Base-by-base conservation (phyloP, 2,113 vertebrate genomes). In the Pimephales promelas region DNA sequence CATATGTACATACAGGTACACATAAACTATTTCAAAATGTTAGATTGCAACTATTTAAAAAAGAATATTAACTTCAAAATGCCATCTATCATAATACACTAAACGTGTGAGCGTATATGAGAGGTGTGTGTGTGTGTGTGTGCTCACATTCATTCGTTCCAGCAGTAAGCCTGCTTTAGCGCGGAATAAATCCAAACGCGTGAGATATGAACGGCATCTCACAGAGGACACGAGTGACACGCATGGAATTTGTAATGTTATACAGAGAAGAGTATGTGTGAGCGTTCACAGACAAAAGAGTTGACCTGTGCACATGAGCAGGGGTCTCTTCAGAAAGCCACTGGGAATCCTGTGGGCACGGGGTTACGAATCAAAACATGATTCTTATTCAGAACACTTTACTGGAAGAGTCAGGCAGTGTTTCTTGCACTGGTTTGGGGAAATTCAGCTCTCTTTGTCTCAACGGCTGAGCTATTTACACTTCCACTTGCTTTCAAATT, bases 121-220 rank as follows among this genome's bases (percentile, higher is more conserved):
- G 74, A 80, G 24, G 43, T 13, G 24, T 24, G 71, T 49, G 71
- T 4, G 45, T 3, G 43, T 13, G 24, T 24, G 71, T 49, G 71
- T 4, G 45, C 9, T 49, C 45, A 4, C 72, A 31, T 54, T 20
- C 45, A 18, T 10, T 11, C 76, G 68, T 81, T 79, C 70, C 75
- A 83, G 36, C 61, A 57, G 61, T 84, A 84, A 85, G 59, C 71
- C 70, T 61, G 70, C 71, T 62, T 40, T 85, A 83, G 77, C 66
- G 40, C 10, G 31, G 49, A 45, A 79, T 83, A 36, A 84, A 78
- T 76, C 52, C 59, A 83, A 79, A 85, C 81, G 83, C 64, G 81
- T 66, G 57, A 81, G 71, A 57, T 73, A 81, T 84, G 87, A 52
- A 28, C 64, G 75, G 64, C 66, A 87, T 85, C 75, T 20, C 73